Evolutionary conservation across 2,797 vertebrate genomes (phyloP).

Genomic region (Falco concolor): DNA sequence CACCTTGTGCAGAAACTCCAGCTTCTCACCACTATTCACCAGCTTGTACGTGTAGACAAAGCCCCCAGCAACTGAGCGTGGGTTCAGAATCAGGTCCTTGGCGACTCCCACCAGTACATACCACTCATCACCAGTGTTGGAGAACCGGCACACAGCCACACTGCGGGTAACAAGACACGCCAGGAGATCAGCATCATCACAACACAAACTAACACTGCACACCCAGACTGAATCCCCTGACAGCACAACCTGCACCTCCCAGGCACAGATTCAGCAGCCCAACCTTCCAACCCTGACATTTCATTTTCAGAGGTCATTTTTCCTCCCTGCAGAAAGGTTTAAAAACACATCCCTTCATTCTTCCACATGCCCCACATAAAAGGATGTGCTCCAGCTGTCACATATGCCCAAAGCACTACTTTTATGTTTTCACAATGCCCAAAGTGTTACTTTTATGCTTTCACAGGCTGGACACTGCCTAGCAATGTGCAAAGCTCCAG

Average conservation of each 20-base stretch:
- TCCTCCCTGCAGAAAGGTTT: not conserved
- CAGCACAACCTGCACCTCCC: not conserved
- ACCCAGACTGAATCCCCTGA: rapidly evolving
- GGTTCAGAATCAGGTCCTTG: conserved; percentile 95
- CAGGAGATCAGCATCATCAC: not conserved
- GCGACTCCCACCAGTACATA: conserved; percentile 95
- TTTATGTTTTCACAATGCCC: not conserved
- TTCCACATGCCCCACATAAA: not conserved
- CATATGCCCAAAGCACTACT: not conserved
- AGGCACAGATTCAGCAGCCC: not conserved
- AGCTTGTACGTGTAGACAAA: conserved; percentile 97
- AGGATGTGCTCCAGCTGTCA: not conserved
- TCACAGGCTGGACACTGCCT: not conserved
- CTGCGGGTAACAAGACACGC: conserved; percentile 57
- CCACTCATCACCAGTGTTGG: conserved; percentile 92
- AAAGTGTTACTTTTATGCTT: not conserved
- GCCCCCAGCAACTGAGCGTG: conserved; percentile 88
- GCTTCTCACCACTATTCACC: conserved; percentile 86
- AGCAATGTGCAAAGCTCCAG: not conserved
- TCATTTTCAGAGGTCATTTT: not conserved
- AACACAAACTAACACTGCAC: rapidly evolving
- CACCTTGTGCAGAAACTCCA: conserved; percentile 98
- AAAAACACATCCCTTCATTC: not conserved
- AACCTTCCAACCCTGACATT: not conserved
- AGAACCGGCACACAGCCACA: conserved; percentile 91